Evolutionary conservation across 2,888 invertebrate species (phyloP).

Genomic region (Acleris laterana): DNA sequence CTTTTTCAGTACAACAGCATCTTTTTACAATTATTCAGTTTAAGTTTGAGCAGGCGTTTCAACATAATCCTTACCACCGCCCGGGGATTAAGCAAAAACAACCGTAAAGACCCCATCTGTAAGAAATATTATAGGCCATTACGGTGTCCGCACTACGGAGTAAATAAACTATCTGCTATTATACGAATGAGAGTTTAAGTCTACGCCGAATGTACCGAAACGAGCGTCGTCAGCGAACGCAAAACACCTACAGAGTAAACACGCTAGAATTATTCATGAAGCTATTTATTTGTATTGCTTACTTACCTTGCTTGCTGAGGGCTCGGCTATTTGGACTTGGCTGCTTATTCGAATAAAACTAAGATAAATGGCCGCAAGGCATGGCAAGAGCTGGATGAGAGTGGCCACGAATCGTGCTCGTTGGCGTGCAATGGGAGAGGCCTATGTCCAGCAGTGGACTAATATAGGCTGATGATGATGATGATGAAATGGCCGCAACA

Average conservation of each 20-base stretch:
- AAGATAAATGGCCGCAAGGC: conserved; percentile 21
- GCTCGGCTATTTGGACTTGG: conserved; percentile 50
- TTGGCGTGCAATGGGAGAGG: too few relatives aligned
- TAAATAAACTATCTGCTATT: conserved; percentile 76
- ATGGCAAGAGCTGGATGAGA: too few relatives aligned
- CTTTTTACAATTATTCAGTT: not conserved
- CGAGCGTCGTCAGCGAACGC: conserved; percentile 61
- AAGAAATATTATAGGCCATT: conserved; percentile 69
- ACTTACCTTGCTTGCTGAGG: conserved; percentile 59
- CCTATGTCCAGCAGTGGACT: too few relatives aligned
- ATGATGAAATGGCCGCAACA: conserved; percentile 18
- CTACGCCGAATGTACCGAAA: conserved; percentile 67
- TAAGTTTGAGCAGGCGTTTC: conserved; percentile 2
- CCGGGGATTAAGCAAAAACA: conserved; percentile 49
- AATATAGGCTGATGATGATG: too few relatives aligned
- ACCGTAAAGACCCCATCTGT: conserved; percentile 57
- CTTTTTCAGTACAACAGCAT: too few relatives aligned
- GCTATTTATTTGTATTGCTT: conserved; percentile 80
- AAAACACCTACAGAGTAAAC: conserved; percentile 54
- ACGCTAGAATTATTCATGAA: conserved; percentile 76
- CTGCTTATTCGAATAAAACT: conserved; percentile 39
- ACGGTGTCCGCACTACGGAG: conserved; percentile 57
- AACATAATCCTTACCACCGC: conserved; percentile 11
- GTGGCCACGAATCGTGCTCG: too few relatives aligned
- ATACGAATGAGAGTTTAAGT: conserved; percentile 78